phyloP scores from a whole-genome alignment of 2,113 vertebrate species.

The Toxotes jaculatrix region DNA sequence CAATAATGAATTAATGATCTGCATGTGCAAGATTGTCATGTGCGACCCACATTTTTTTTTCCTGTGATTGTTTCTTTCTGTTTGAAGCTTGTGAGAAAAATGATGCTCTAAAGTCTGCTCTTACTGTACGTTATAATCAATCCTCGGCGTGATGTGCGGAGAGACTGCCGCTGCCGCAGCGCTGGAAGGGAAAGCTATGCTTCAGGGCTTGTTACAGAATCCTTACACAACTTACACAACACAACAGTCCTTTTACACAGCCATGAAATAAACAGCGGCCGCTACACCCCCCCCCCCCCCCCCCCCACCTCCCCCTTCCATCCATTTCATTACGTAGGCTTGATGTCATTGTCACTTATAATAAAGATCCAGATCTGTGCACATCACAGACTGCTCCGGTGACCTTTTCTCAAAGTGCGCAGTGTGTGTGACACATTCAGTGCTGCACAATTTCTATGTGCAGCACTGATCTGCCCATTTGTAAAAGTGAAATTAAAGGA shows the following conservation, averaged over 20 bases:
- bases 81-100: slow-evolving; percentile 40
- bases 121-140: slow-evolving; percentile 31
- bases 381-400: slow-evolving; percentile 36
- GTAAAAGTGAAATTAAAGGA: slow-evolving; percentile 47
- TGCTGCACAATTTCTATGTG: slow-evolving; percentile 25
- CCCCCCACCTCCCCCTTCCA: neutral
- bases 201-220: slow-evolving; percentile 17
- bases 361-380: slow-evolving; percentile 62
- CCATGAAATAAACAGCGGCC: slow-evolving; percentile 3
- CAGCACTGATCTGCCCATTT: slow-evolving; percentile 32
- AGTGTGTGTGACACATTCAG: slow-evolving; percentile 50
- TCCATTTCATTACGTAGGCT: slow-evolving; percentile 42
- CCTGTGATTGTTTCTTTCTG: slow-evolving; percentile 27
- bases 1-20: slow-evolving; percentile 71
- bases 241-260: slow-evolving; percentile 12
- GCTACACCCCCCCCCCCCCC: neutral
- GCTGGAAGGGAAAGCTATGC: slow-evolving; percentile 1
- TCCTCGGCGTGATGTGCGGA: slow-evolving; percentile 24
- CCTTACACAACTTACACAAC: slow-evolving; percentile 8
- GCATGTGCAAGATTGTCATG: slow-evolving; percentile 57
- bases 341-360: slow-evolving; percentile 55
- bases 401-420: slow-evolving; percentile 64
- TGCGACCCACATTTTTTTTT: slow-evolving; percentile 55
- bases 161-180: slow-evolving; percentile 7
- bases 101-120: slow-evolving; percentile 35